These are phyloP conservation scores for Clarias gariepinus DNA, from an alignment of 2,113 vertebrate species.

Conservation along the genomic window DNA sequence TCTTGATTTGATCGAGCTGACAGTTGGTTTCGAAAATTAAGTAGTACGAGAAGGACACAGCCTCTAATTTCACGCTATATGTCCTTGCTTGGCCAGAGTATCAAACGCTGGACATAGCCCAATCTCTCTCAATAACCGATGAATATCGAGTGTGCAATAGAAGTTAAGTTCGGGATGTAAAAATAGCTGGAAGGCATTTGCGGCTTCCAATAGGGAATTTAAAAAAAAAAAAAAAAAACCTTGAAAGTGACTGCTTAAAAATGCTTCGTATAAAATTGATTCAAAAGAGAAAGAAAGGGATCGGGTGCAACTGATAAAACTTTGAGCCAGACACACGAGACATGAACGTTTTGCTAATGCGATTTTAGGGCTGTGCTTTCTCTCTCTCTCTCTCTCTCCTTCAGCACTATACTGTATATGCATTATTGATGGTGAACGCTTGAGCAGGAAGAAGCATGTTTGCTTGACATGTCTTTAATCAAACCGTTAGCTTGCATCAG, in stretches of 20 bases:
- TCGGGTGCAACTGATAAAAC: neutral
- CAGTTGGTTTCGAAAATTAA: neutral
- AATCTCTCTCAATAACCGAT: neutral
- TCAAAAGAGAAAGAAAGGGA: neutral
- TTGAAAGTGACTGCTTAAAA: neutral
- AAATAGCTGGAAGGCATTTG: neutral
- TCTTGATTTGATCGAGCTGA: neutral
- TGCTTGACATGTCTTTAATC: conserved; percentile 37
- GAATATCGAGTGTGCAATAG: neutral
- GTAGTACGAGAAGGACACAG: neutral
- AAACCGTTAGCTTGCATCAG: conserved; percentile 19
- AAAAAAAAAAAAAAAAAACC: neutral
- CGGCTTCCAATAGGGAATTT: neutral
- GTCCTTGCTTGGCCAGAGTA: neutral
- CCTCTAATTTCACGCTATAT: conserved; percentile 16
- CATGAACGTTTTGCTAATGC: neutral
- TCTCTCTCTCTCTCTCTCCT: neutral
- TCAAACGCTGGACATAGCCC: neutral
- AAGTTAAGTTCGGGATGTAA: neutral
- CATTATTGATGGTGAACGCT: conserved; percentile 39
- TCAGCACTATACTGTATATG: conserved; percentile 8
- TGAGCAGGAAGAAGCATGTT: conserved; percentile 13
- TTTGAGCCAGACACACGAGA: neutral
- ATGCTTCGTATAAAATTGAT: neutral
- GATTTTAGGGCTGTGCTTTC: neutral